These are phyloP conservation scores for Zaprionus obscuricornis DNA, from an alignment of 2,888 invertebrate species.

Conservation along the genomic window DNA sequence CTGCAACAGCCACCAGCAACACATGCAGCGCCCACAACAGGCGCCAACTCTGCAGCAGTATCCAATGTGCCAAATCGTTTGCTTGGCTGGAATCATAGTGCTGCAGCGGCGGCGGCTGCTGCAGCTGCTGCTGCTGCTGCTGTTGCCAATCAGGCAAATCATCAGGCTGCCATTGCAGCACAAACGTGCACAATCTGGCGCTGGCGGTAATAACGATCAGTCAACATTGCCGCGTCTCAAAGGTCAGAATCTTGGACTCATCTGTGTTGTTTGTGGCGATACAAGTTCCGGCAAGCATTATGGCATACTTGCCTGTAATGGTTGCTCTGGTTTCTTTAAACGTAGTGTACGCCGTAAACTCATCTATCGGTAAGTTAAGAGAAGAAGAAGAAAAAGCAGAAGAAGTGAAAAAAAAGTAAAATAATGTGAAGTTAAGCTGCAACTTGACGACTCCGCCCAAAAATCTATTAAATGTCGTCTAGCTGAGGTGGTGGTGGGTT, in stretches of 20 bases:
- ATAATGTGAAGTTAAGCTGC: constrained; percentile 1
- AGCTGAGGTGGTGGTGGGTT: constrained; percentile 9
- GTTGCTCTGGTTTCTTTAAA: constrained; percentile 99
- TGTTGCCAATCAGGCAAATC: constrained; percentile 61
- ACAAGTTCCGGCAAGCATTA: constrained; percentile 99
- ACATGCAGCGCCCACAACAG: constrained; percentile 13
- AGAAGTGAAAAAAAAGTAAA: no score
- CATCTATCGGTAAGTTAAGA: constrained; percentile 92
- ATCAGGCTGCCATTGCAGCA: constrained; percentile 50
- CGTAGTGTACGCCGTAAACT: constrained; percentile 97
- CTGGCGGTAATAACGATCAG: no score
- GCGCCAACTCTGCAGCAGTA: constrained; percentile 21
- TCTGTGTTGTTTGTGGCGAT: constrained; percentile 98
- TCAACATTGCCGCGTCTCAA: constrained; percentile 78
- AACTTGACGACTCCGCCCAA: constrained; percentile 5
- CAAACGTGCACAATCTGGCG: no score
- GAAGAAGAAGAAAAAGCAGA: constrained; percentile 6
- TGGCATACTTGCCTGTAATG: constrained; percentile 99
- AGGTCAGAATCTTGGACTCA: constrained; percentile 89
- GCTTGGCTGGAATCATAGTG: constrained; percentile 82
- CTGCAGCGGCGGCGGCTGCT: constrained; percentile 69
- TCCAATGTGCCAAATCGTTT: constrained; percentile 68
- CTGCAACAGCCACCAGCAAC: constrained; percentile 14
- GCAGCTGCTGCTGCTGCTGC: constrained; percentile 68
- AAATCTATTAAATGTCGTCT: constrained; percentile 36